Percentiles rank a stretch among this genome's conserved stretches.
Evolutionary conservation across 2,888 invertebrate genomes (phyloP).

Genomic region (Agriopis marginaria): DNA sequence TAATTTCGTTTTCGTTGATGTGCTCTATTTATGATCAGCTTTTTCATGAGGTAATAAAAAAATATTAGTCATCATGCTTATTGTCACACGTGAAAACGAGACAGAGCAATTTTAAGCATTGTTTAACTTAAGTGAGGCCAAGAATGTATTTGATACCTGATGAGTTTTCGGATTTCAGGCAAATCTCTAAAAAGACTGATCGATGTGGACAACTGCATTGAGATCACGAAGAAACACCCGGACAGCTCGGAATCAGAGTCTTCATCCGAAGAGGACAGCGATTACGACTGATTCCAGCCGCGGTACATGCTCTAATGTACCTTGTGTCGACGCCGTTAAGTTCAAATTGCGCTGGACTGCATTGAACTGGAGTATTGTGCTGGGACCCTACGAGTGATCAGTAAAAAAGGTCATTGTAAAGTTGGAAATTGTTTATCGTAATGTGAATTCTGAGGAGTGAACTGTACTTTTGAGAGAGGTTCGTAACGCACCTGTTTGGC

Average conservation of each 20-base stretch:
- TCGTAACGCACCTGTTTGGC: not conserved
- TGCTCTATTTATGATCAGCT: no score
- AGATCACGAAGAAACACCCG: conserved; percentile 82
- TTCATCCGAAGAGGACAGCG: conserved; percentile 70
- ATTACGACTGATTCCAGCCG: conserved; percentile 68
- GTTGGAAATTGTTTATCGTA: not conserved
- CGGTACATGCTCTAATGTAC: conserved; percentile 27
- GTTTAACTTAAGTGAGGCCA: no score
- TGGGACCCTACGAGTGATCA: not conserved
- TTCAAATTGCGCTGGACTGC: conserved; percentile 32
- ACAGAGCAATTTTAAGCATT: no score
- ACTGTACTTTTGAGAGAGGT: not conserved
- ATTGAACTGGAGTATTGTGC: conserved; percentile 17
- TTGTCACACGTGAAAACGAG: no score
- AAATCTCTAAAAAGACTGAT: conserved; percentile 81
- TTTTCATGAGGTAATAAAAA: no score
- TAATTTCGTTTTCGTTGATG: no score
- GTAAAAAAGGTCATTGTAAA: not conserved
- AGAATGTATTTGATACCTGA: no score
- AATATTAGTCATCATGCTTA: no score
- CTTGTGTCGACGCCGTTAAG: conserved; percentile 23
- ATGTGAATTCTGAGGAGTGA: conserved; percentile 1
- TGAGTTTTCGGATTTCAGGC: no score
- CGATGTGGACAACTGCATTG: conserved; percentile 83
- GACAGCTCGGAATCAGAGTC: conserved; percentile 82